Evolutionary conservation across 2,888 invertebrate genomes (phyloP).

Genomic region (Phasia obesa): DNA sequence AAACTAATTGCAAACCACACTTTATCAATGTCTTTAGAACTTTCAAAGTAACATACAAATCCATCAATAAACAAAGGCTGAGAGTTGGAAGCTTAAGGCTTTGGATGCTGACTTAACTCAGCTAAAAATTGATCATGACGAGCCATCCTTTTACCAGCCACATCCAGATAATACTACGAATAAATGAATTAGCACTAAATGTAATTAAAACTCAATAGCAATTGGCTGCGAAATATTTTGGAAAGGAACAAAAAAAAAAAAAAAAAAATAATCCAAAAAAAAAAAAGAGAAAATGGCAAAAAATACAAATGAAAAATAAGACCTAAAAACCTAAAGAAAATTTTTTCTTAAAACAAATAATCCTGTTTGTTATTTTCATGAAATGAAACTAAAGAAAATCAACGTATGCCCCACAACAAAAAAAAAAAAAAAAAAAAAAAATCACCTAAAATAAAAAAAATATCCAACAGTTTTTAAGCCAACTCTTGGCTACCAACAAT

Average conservation of each 20-base stretch:
- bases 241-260: neutral
- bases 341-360: conserved; percentile 19
- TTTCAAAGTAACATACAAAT: conserved; percentile 55
- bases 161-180: conserved; percentile 20
- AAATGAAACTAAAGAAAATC: neutral
- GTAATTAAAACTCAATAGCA: conserved; percentile 47
- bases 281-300: neutral
- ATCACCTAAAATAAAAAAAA: neutral
- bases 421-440: neutral
- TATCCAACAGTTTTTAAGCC: conserved; percentile 13
- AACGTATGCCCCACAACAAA: neutral
- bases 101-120: neutral
- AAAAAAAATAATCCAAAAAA: neutral
- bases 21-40: conserved; percentile 67
- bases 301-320: conserved; percentile 2
- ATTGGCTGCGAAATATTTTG: neutral
- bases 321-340: conserved; percentile 5
- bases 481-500: conserved; percentile 22
- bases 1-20: conserved; percentile 45
- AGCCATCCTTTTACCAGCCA: neutral
- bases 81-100: no score
- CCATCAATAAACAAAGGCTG: conserved; percentile 27
- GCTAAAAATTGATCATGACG: conserved; percentile 36
- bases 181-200: conserved; percentile 49
- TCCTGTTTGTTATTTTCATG: neutral